These are phyloP conservation scores for Drosophila buzzatii DNA, from an alignment of 2,888 invertebrate genomes.

Conservation along the genomic window DNA sequence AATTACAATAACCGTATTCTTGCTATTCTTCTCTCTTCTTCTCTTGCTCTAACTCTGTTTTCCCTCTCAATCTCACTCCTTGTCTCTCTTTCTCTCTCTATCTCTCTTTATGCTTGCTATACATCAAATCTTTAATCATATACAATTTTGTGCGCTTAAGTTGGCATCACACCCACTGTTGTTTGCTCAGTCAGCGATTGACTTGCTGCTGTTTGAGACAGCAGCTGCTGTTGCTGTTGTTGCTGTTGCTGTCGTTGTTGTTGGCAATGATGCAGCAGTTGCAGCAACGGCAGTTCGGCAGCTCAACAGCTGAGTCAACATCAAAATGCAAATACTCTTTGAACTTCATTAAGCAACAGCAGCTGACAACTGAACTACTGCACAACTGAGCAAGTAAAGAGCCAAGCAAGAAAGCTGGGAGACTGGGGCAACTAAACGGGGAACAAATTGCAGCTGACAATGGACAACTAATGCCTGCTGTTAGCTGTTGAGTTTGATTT, in stretches of 20 bases:
- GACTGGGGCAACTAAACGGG: not conserved
- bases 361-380: slow-evolving; percentile 15
- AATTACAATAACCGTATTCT: no score
- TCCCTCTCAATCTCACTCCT: no score
- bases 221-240: slow-evolving; percentile 31
- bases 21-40: no score
- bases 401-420: not conserved
- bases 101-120: no score
- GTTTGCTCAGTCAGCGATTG: slow-evolving; percentile 39
- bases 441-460: slow-evolving; percentile 21
- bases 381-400: not conserved
- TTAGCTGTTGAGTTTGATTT: slow-evolving; percentile 68
- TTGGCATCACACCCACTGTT: slow-evolving; percentile 48
- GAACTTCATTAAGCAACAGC: slow-evolving; percentile 41
- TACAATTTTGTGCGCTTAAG: not conserved
- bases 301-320: slow-evolving; percentile 24
- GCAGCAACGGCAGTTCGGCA: slow-evolving; percentile 8
- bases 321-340: slow-evolving; percentile 46
- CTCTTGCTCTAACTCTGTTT: no score
- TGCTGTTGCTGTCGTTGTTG: slow-evolving; percentile 29
- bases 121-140: no score
- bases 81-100: no score
- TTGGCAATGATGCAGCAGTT: slow-evolving; percentile 37
- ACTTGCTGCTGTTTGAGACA: slow-evolving; percentile 59
- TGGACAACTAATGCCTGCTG: slow-evolving; percentile 20